phyloP scores from a whole-genome alignment of 2,888 invertebrate genomes.

The Xanthia icteritia region DNA sequence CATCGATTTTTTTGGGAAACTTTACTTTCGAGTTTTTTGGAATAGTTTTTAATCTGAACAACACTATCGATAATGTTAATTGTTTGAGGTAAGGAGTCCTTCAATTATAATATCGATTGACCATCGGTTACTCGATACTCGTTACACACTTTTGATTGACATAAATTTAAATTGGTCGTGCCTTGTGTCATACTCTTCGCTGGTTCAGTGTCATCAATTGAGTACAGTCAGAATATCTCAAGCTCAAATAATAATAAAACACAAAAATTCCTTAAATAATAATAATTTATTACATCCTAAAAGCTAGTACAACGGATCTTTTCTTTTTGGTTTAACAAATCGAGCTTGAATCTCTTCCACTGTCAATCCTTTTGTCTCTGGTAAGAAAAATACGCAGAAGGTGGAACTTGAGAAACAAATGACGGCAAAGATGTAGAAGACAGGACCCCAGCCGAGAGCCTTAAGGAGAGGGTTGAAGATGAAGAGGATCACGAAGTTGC shows the following conservation, averaged over 20 bases:
- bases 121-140: slow-evolving; percentile 17
- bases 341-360: slow-evolving; percentile 34
- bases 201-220: not conserved
- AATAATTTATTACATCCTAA: slow-evolving; percentile 23
- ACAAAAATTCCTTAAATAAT: not conserved
- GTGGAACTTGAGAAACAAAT: slow-evolving; percentile 72
- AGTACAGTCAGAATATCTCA: not conserved
- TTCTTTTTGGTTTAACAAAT: slow-evolving; percentile 38
- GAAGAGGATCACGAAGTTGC: slow-evolving; percentile 78
- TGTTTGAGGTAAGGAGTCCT: slow-evolving; percentile 9
- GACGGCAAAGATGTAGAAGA: slow-evolving; percentile 79
- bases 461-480: slow-evolving; percentile 78
- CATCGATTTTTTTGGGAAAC: not conserved
- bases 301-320: slow-evolving; percentile 22
- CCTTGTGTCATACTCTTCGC: not conserved
- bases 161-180: slow-evolving; percentile 3
- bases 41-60: not conserved
- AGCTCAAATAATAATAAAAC: not conserved
- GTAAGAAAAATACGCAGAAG: slow-evolving; percentile 62
- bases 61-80: not conserved
- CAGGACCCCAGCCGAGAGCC: slow-evolving; percentile 75
- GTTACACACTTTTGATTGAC: slow-evolving; percentile 29
- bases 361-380: slow-evolving; percentile 41
- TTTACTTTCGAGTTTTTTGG: not conserved
- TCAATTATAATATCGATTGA: slow-evolving; percentile 9